Base-by-base conservation (phyloP, 92 coral and sea anemone genomes). In the Phenganax stokvisi region DNA sequence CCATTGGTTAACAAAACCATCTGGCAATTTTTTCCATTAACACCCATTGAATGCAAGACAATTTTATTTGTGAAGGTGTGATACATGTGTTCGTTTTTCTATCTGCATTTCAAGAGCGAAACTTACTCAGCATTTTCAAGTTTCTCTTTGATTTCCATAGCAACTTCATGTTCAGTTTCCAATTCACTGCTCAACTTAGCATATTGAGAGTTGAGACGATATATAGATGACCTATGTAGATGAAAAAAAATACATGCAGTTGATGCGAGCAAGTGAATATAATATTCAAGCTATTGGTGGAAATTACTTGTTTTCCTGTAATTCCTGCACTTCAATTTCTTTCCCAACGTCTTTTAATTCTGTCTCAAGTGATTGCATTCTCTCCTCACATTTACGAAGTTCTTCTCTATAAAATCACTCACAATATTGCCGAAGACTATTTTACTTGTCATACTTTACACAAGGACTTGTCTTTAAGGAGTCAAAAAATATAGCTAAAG, bases 111-210 rank as follows among this genome's bases (percentile, higher is more conserved):
- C 47, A 2, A 62, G 0, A 30, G 27, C 37, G 5, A 10, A 31
- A 78, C 99, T 80, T 89, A 96, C 99, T 96, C 97, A 73, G 99
- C 91, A 44, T 87, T 90, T 52, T 90, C 89, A 44, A 96, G 92
- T 68, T 88, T 88, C 57, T 83, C 86, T 73, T 72, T 75, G 77
- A 92, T 88, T 57, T 85, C 86, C 77, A 72, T 89, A 12, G 85
- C 87, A 20, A 96, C 91, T 85, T 96, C 92, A 66, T 89, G 89
- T 81, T 96, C 99, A 80, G 92, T 91, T 47, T 83, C 96, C 55
- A 96, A 80, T 72, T 96, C 99, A 74, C 89, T 84, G 79, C 88
- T 77, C 30, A 96, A 89, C 83, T 92, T 96, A 54, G 89, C 79
- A 81, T 92, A 87, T 67, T 88, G 92, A 62, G 92, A 86, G 59